Percentiles rank a stretch among this genome's conserved stretches.
phyloP scores from a whole-genome alignment of 1,140 invertebrate species.

The Drosophila saltans region DNA sequence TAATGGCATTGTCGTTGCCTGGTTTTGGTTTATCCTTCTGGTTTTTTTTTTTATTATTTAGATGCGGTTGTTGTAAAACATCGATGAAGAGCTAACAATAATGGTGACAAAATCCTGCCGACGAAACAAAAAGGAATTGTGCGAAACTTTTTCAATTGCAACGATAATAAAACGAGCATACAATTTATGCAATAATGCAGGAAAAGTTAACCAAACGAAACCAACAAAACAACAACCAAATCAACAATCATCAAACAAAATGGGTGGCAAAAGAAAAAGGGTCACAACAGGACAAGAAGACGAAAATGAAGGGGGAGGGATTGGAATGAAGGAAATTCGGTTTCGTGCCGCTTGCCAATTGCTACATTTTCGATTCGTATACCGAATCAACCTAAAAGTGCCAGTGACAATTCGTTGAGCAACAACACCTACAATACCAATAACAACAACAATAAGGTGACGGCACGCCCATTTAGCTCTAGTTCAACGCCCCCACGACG shows the following conservation, averaged over 20 bases:
- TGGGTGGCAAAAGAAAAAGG: slow-evolving; percentile 12
- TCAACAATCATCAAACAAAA: slow-evolving; percentile 19
- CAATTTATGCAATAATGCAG: slow-evolving; percentile 63
- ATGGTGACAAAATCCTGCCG: slow-evolving; percentile 7
- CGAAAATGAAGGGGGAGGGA: neutral
- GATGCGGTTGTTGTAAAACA: slow-evolving; percentile 16
- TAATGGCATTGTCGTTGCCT: slow-evolving; percentile 67
- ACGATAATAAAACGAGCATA: slow-evolving; percentile 61
- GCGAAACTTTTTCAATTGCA: slow-evolving; percentile 68
- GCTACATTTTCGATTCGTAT: slow-evolving; percentile 71
- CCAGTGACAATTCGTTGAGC: slow-evolving; percentile 68
- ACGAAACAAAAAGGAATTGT: slow-evolving; percentile 30
- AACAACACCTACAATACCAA: slow-evolving; percentile 9
- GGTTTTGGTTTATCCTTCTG: slow-evolving; percentile 41
- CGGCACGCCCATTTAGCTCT: slow-evolving; percentile 72
- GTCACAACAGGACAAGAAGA: slow-evolving; percentile 27
- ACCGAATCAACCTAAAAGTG: slow-evolving; percentile 9
- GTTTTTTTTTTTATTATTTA: slow-evolving; percentile 31
- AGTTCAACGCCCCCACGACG: slow-evolving; percentile 72
- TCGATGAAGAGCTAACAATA: slow-evolving; percentile 24
- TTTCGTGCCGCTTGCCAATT: slow-evolving; percentile 77
- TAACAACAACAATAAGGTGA: slow-evolving; percentile 48
- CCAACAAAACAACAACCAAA: slow-evolving; percentile 28
- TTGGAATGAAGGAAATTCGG: slow-evolving; percentile 2
- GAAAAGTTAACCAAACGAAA: slow-evolving; percentile 50